A percentile compares a stretch with the other conserved stretches of the same genome.
These are phyloP conservation scores for Crypturellus tataupa DNA, from an alignment of 2,797 vertebrate genomes.

Conservation along the genomic window DNA sequence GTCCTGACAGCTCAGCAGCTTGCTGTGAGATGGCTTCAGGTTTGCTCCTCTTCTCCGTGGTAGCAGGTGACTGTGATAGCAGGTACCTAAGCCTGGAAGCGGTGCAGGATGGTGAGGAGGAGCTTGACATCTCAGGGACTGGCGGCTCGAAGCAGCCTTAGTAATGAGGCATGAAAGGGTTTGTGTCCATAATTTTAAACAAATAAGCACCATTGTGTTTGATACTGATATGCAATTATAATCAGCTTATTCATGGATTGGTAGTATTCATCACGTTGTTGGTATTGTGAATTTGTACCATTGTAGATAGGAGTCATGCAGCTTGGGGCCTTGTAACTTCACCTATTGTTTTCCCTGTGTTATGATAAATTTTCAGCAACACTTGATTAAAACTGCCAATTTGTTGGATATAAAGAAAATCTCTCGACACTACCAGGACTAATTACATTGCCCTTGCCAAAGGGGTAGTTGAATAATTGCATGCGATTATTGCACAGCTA, in stretches of 20 bases:
- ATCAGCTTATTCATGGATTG: conserved; percentile 56
- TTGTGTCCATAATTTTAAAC: conserved; percentile 32
- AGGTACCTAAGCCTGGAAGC: neutral
- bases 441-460: conserved; percentile 86
- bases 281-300: conserved; percentile 77
- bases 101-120: neutral
- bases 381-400: conserved; percentile 85
- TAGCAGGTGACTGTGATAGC: neutral
- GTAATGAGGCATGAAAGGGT: neutral
- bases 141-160: neutral
- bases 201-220: conserved; percentile 53
- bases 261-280: conserved; percentile 76
- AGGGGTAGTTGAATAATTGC: conserved; percentile 86
- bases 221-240: conserved; percentile 70
- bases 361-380: conserved; percentile 85
- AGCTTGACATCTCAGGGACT: neutral
- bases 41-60: neutral
- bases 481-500: conserved; percentile 82
- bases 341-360: conserved; percentile 82
- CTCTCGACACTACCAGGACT: conserved; percentile 83
- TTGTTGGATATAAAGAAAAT: conserved; percentile 85
- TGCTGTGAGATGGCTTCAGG: neutral
- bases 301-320: conserved; percentile 74
- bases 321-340: conserved; percentile 75
- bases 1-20: neutral